Percentiles rank a stretch among this genome's conserved stretches.
These are phyloP conservation scores for Torymus auratus DNA, from an alignment of 2,888 invertebrate species.

Conservation along the genomic window DNA sequence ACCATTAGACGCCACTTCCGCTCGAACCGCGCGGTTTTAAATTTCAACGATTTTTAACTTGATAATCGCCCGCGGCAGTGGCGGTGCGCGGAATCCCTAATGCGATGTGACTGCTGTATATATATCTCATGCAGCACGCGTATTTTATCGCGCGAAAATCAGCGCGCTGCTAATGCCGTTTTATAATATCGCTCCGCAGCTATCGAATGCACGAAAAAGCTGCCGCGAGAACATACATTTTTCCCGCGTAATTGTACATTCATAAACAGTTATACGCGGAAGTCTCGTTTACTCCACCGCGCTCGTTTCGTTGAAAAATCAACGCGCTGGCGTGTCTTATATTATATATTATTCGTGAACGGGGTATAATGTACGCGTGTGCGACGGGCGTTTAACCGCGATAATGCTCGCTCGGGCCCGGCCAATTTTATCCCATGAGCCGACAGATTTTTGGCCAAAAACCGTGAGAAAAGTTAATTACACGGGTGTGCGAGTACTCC, in stretches of 20 bases:
- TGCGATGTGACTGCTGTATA: conserved; percentile 25
- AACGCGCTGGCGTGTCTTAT: background rate
- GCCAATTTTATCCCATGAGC: conserved; percentile 19
- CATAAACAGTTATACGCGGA: too few species aligned
- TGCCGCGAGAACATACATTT: too few species aligned
- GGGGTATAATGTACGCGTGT: background rate
- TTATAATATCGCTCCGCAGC: too few species aligned
- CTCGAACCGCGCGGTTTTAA: conserved; percentile 47
- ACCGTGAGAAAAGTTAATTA: conserved; percentile 22
- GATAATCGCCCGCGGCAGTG: conserved; percentile 41
- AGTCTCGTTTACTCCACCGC: too few species aligned
- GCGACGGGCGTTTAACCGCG: background rate
- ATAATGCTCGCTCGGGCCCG: background rate
- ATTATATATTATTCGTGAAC: background rate
- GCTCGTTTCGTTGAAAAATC: conserved; percentile 11
- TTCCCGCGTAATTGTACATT: too few species aligned
- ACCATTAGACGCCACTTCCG: conserved; percentile 58
- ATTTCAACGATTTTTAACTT: conserved; percentile 55
- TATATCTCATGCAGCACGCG: too few species aligned
- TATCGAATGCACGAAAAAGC: too few species aligned
- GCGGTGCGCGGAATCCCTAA: conserved; percentile 33
- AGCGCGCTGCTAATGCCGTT: background rate
- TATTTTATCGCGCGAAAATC: conserved; percentile 31
- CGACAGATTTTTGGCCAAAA: conserved; percentile 9
- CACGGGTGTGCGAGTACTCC: too few species aligned